Percentiles rank a stretch among this genome's conserved stretches.
Conservation (phyloP, 2,113 vertebrate genomes). For the Pristiophorus japonicus region DNA sequence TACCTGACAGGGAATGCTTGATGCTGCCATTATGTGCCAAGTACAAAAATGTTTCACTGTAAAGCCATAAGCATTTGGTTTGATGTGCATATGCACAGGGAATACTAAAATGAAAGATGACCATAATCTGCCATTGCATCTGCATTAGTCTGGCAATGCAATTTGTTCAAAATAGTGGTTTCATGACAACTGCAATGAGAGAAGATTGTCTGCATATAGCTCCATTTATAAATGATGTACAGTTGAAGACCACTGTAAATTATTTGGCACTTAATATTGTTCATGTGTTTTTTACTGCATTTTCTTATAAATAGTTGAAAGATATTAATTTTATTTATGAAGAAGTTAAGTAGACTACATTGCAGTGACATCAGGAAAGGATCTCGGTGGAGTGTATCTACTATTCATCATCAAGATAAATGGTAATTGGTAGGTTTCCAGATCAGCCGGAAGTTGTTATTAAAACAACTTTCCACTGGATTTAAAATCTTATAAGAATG, state of each 20-base stretch:
- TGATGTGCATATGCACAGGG: not conserved
- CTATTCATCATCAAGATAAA: not conserved
- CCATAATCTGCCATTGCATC: not conserved
- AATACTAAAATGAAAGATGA: not conserved
- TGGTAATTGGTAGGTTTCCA: not conserved
- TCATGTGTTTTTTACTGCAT: not conserved
- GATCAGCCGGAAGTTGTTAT: not conserved
- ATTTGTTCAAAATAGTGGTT: not conserved
- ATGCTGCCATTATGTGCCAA: not conserved
- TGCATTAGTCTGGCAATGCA: not conserved
- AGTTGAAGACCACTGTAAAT: not conserved
- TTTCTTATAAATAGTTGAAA: not conserved
- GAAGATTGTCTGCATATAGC: not conserved
- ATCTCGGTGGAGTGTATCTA: not conserved
- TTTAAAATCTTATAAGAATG: not conserved
- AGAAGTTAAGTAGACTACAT: not conserved
- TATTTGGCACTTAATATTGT: not conserved
- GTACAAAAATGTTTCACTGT: not conserved
- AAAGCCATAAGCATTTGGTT: not conserved
- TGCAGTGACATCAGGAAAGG: not conserved
- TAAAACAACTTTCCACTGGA: not conserved
- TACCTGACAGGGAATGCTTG: not conserved
- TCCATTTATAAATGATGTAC: not conserved
- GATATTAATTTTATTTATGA: not conserved
- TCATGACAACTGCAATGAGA: not conserved